phyloP scores from a whole-genome alignment of 2,113 vertebrate species.

The Otolemur garnettii region DNA sequence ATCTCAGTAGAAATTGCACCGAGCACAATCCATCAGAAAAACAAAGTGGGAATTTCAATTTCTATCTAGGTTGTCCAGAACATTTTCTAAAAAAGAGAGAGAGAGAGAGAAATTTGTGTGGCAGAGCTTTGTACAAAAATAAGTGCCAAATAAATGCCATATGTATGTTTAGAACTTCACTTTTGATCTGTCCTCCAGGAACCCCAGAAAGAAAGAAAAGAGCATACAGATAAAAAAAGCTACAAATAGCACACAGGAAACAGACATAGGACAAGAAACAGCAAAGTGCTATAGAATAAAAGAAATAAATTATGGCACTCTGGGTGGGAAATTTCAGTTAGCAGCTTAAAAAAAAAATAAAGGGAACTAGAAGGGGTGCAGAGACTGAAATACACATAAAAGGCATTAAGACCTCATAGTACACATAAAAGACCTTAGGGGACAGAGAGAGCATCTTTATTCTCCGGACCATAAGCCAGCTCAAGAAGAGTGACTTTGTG shows the following conservation, averaged over 20 bases:
- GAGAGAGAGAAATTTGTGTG: background rate
- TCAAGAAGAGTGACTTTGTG: background rate
- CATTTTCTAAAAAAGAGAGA: background rate
- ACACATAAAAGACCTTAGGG: background rate
- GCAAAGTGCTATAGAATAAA: background rate
- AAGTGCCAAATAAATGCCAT: background rate
- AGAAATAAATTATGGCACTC: background rate
- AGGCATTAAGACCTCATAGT: background rate
- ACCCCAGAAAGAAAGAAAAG: background rate
- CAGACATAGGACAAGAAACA: background rate
- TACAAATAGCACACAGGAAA: slow-evolving; percentile 40
- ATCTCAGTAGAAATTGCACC: background rate
- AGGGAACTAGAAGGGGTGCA: background rate
- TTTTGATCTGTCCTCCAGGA: slow-evolving; percentile 23
- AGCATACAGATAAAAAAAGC: background rate
- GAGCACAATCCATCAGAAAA: background rate
- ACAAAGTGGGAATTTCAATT: background rate
- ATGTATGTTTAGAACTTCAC: background rate
- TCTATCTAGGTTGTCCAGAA: background rate
- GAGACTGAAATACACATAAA: background rate
- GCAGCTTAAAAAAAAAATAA: background rate
- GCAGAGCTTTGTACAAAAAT: slow-evolving; percentile 29
- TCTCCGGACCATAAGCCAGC: background rate
- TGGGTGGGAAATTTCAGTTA: background rate
- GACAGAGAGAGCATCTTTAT: background rate